Evolutionary conservation across 1,140 invertebrate genomes (phyloP).

Genomic region (Tenebrio molitor): DNA sequence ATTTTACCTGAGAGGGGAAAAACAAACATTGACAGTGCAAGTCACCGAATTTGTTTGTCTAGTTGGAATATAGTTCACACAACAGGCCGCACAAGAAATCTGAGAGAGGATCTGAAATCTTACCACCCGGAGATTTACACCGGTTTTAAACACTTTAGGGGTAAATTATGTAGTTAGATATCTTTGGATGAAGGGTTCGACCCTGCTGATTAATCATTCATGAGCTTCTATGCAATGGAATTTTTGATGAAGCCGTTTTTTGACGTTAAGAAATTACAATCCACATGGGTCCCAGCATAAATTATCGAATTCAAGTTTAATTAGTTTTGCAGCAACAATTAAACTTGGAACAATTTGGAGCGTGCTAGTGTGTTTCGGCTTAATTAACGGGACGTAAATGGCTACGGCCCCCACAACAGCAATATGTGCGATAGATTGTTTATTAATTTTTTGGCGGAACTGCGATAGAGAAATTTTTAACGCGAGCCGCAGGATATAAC

Average conservation of each 20-base stretch:
- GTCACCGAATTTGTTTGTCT: constrained; percentile 9
- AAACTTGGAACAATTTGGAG: constrained; percentile 12
- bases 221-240: neutral
- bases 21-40: constrained; percentile 29
- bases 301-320: constrained; percentile 19
- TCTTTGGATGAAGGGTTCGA: neutral
- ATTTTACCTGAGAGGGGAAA: constrained; percentile 25
- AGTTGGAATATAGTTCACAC: constrained; percentile 6
- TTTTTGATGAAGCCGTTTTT: neutral
- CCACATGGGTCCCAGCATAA: neutral
- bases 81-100: neutral
- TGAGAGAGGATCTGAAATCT: neutral
- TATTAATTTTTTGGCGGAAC: neutral
- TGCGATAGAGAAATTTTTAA: too few relatives aligned
- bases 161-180: neutral
- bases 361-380: neutral
- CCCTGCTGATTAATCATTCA: neutral
- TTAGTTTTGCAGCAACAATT: constrained; percentile 33
- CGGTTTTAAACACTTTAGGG: constrained; percentile 15
- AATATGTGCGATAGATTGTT: neutral
- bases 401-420: neutral
- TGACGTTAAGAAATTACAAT: constrained; percentile 4
- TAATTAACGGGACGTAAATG: constrained; percentile 8
- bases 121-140: constrained; percentile 20
- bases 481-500: neutral